phyloP scores from a whole-genome alignment of 2,113 vertebrate species.

The Pseudorhombus dupliciocellatus region DNA sequence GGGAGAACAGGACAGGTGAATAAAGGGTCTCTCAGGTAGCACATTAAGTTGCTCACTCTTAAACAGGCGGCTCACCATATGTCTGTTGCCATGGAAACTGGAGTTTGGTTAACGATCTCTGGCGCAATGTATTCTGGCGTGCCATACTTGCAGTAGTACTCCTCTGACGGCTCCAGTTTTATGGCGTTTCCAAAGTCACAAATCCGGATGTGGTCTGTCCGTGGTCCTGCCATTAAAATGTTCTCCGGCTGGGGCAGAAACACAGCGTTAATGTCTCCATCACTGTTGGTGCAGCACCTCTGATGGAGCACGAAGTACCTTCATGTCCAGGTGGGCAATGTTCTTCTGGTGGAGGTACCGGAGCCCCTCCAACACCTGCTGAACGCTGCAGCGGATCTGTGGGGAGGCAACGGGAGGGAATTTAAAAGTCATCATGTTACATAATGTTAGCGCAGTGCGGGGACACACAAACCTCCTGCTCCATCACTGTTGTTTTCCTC shows the following conservation, averaged over 20 bases:
- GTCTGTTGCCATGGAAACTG: slow-evolving; percentile 90
- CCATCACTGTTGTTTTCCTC: slow-evolving; percentile 86
- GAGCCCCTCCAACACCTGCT: slow-evolving; percentile 91
- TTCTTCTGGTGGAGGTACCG: slow-evolving; percentile 88
- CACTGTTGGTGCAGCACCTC: background rate
- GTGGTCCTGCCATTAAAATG: slow-evolving; percentile 86
- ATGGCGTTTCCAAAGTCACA: slow-evolving; percentile 94
- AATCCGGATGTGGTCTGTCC: slow-evolving; percentile 88
- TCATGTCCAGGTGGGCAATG: slow-evolving; percentile 93
- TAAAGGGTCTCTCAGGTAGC: background rate
- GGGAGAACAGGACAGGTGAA: slow-evolving; percentile 42
- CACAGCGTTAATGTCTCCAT: background rate
- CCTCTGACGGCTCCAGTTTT: slow-evolving; percentile 82
- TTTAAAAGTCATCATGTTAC: slow-evolving; percentile 19
- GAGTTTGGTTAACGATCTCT: slow-evolving; percentile 94
- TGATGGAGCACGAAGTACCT: slow-evolving; percentile 73
- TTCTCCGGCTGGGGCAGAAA: slow-evolving; percentile 88
- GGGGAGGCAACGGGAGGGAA: slow-evolving; percentile 7
- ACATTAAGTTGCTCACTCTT: slow-evolving; percentile 69
- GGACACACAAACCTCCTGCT: slow-evolving; percentile 86
- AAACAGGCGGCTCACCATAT: slow-evolving; percentile 85
- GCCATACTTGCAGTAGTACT: slow-evolving; percentile 91
- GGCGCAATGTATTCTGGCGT: slow-evolving; percentile 94
- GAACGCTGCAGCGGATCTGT: slow-evolving; percentile 88
- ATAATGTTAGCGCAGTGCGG: slow-evolving; percentile 42